A percentile compares a stretch with the other conserved stretches of the same genome.
Evolutionary conservation across 2,797 vertebrate genomes (phyloP).

Genomic region (Anguilla marmorata): DNA sequence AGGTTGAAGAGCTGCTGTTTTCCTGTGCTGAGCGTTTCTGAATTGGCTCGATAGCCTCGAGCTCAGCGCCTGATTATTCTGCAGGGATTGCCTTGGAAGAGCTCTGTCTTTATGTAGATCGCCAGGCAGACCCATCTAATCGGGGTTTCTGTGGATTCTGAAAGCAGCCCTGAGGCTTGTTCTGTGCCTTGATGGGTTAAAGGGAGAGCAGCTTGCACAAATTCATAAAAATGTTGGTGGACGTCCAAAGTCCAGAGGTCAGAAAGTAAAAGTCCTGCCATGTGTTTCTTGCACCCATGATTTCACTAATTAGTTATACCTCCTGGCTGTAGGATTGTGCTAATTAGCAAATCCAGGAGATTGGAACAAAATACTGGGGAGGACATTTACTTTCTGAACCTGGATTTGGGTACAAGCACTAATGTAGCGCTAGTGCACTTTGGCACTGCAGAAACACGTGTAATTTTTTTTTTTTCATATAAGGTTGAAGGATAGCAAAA

Average conservation of each 20-base stretch:
- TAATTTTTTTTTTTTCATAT: not conserved
- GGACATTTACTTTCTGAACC: no score
- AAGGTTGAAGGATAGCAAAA: not conserved
- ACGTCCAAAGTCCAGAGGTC: not conserved
- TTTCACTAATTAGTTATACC: not conserved
- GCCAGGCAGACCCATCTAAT: not conserved
- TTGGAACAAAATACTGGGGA: no score
- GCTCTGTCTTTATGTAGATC: not conserved
- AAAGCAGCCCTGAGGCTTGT: conserved; percentile 1
- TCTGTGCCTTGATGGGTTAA: not conserved
- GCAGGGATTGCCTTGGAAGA: not conserved
- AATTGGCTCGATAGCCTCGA: not conserved
- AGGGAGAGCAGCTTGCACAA: not conserved
- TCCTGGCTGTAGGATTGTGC: no score
- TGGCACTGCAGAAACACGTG: not conserved
- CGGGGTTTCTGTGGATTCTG: not conserved
- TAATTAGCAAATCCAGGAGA: no score
- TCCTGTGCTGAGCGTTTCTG: not conserved
- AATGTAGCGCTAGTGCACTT: not conserved
- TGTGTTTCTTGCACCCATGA: not conserved
- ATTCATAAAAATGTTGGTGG: no score
- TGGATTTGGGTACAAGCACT: not conserved
- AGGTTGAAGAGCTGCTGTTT: not conserved
- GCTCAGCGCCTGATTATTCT: conserved; percentile 3
- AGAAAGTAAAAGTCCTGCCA: not conserved